Conservation (phyloP, 2,113 vertebrate genomes). For the Rhinoptilus africanus region DNA sequence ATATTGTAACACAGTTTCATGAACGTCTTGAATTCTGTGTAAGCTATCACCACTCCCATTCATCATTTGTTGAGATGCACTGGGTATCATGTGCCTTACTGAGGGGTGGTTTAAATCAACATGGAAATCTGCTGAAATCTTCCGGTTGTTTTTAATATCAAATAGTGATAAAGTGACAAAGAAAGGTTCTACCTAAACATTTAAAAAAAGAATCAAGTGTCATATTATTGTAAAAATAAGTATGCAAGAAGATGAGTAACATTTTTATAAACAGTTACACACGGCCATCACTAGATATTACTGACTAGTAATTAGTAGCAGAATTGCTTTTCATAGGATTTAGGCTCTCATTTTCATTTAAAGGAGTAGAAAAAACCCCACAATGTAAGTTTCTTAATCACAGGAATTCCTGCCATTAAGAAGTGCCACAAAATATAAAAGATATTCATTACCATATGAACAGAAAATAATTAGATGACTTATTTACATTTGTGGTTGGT, state of each 20-base stretch:
- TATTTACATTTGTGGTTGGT: slow-evolving; percentile 93
- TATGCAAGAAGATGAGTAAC: not conserved
- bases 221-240: not conserved
- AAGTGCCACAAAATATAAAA: not conserved
- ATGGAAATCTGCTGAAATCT: slow-evolving; percentile 97
- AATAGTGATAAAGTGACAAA: slow-evolving; percentile 94
- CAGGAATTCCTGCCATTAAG: not conserved
- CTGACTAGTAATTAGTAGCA: not conserved
- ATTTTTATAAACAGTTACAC: not conserved
- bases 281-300: not conserved
- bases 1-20: slow-evolving; percentile 85
- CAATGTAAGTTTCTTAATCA: not conserved
- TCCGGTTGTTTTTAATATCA: slow-evolving; percentile 89
- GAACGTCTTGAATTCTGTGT: slow-evolving; percentile 74
- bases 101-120: slow-evolving; percentile 93
- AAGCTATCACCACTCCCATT: slow-evolving; percentile 82
- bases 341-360: not conserved
- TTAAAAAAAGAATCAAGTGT: not conserved
- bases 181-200: slow-evolving; percentile 92
- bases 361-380: not conserved
- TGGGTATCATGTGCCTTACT: slow-evolving; percentile 86
- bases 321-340: not conserved
- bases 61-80: slow-evolving; percentile 70
- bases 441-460: not conserved
- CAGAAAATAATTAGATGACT: not conserved